A percentile compares a stretch with the other conserved stretches of the same genome.
Evolutionary conservation across 2,888 invertebrate species (phyloP).

Genomic region (Torymus tubicola): DNA sequence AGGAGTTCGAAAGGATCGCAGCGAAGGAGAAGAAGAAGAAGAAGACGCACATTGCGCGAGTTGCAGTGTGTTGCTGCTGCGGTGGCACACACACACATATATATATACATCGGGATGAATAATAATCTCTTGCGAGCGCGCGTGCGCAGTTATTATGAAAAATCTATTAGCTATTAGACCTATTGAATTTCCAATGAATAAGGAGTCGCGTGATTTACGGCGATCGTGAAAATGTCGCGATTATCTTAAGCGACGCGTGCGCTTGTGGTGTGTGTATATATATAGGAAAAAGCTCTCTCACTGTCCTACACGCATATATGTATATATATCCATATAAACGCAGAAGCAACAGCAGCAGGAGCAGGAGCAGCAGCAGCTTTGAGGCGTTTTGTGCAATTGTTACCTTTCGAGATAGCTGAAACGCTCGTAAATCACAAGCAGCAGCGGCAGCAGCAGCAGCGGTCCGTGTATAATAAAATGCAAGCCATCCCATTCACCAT

Average conservation of each 20-base stretch:
- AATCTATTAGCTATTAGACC: conserved; percentile 40
- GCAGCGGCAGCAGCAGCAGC: not conserved
- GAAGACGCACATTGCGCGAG: no score
- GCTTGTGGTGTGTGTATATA: not conserved
- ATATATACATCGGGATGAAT: no score
- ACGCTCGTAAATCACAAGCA: conserved; percentile 50
- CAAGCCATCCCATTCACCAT: conserved; percentile 37
- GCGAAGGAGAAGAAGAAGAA: no score
- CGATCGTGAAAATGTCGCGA: conserved; percentile 49
- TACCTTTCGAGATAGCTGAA: conserved; percentile 37
- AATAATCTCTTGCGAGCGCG: no score
- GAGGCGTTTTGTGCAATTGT: conserved; percentile 51
- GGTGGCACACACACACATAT: no score
- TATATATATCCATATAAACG: no score
- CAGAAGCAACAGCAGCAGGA: no score
- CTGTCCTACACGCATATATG: not conserved
- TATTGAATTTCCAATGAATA: conserved; percentile 12
- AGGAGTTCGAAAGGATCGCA: conserved; percentile 11
- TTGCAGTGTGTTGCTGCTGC: no score
- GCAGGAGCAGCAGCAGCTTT: conserved; percentile 10
- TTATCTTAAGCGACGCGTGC: conserved; percentile 20
- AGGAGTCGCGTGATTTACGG: conserved; percentile 42
- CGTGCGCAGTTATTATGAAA: conserved; percentile 36
- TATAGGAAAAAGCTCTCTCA: not conserved
- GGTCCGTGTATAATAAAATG: conserved; percentile 38